Conservation (phyloP, 2,888 invertebrate species). For the Iselma pallidipennis region DNA sequence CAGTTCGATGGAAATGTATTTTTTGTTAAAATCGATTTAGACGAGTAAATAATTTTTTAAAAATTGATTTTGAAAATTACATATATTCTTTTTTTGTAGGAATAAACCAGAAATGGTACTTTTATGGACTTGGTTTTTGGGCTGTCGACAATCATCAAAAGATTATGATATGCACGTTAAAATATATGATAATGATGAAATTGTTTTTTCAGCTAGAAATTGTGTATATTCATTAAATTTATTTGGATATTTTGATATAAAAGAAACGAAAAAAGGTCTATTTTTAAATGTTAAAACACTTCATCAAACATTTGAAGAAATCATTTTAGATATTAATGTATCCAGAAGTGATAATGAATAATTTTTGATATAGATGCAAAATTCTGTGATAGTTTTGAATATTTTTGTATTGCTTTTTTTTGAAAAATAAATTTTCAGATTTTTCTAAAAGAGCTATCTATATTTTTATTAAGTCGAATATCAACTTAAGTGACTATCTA, state of each 20-base stretch:
- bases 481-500: too few relatives aligned
- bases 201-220: constrained; percentile 43
- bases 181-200: constrained; percentile 31
- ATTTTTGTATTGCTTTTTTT: too few relatives aligned
- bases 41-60: constrained; percentile 4
- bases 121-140: constrained; percentile 49
- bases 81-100: neutral
- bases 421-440: too few relatives aligned
- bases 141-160: constrained; percentile 36
- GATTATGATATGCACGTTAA: constrained; percentile 44
- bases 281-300: constrained; percentile 39
- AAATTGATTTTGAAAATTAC: neutral
- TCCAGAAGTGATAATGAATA: constrained; percentile 10
- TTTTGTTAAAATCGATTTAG: constrained; percentile 41
- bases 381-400: neutral
- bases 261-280: constrained; percentile 41
- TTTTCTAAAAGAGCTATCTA: too few relatives aligned
- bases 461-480: too few relatives aligned
- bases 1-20: constrained; percentile 40
- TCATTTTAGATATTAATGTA: constrained; percentile 17
- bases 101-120: constrained; percentile 20
- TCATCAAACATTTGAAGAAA: constrained; percentile 20
- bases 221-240: constrained; percentile 43
- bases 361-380: too few relatives aligned
- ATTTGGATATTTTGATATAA: constrained; percentile 41